Evolutionary conservation across 2,888 invertebrate species (phyloP).

Genomic region (Rambutsinella grinnellia): DNA sequence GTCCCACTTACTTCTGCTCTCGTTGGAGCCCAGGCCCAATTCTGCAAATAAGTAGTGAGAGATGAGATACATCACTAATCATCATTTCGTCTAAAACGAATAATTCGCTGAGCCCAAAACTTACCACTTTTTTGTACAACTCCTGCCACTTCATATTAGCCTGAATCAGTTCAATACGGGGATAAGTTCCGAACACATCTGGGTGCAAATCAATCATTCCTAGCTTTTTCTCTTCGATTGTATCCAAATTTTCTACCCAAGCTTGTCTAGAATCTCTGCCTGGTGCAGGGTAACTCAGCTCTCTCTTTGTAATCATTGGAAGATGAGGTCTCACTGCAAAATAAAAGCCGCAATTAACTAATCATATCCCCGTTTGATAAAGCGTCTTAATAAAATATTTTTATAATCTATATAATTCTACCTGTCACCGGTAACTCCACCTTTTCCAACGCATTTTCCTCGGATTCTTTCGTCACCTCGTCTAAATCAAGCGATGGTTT

Average conservation of each 20-base stretch:
- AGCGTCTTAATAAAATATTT: too few species aligned
- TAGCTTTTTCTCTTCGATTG: conserved; percentile 81
- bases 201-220: conserved; percentile 92
- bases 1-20: conserved; percentile 91
- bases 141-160: conserved; percentile 89
- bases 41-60: too few species aligned
- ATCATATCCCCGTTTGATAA: too few species aligned
- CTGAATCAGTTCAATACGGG: conserved; percentile 88
- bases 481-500: too few species aligned
- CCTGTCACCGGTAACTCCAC: too few species aligned
- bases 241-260: conserved; percentile 89
- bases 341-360: too few species aligned
- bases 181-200: conserved; percentile 83
- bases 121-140: conserved; percentile 82
- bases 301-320: conserved; percentile 69
- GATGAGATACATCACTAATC: too few species aligned
- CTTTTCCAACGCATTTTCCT: too few species aligned
- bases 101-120: conserved; percentile 66
- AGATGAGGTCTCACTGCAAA: conserved; percentile 65
- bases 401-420: too few species aligned
- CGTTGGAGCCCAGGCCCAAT: conserved; percentile 82
- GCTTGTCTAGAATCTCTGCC: conserved; percentile 80
- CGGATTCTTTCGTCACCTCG: too few species aligned
- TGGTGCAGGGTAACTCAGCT: conserved; percentile 65
- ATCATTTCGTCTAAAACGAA: neutral